Conservation (phyloP, 2,113 vertebrate species). For the Rhagologus leucostigma region DNA sequence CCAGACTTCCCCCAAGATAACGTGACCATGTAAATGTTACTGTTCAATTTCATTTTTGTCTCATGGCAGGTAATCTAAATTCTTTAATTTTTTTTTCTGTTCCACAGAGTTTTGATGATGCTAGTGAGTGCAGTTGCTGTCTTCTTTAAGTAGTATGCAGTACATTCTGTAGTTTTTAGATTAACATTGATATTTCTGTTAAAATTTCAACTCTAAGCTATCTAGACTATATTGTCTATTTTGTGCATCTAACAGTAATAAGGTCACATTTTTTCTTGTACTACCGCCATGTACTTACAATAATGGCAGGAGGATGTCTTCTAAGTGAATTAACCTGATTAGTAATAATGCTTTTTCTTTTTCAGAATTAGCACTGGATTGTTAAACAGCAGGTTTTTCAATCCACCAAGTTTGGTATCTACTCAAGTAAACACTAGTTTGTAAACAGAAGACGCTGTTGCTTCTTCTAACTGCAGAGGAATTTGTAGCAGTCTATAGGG, state of each 20-base stretch:
- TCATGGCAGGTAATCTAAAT: background rate
- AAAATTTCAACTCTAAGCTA: background rate
- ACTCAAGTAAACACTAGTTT: background rate
- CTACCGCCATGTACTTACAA: background rate
- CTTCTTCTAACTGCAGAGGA: background rate
- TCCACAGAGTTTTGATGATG: background rate
- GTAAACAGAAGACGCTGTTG: background rate
- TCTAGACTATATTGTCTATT: background rate
- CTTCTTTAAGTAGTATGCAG: background rate
- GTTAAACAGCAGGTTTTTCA: background rate
- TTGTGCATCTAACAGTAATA: background rate
- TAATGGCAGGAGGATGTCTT: background rate
- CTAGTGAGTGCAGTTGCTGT: background rate
- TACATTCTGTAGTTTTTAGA: background rate
- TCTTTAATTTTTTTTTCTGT: background rate
- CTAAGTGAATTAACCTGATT: background rate
- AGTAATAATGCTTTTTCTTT: background rate
- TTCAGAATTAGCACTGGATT: background rate
- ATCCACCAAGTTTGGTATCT: background rate
- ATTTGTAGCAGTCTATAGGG: background rate
- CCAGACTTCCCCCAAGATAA: background rate
- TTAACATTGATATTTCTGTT: background rate
- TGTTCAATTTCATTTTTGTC: background rate
- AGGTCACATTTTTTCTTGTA: background rate
- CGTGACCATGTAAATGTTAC: background rate